These are phyloP conservation scores for Okamejei kenojei DNA, from an alignment of 2,797 vertebrate species.

Conservation along the genomic window DNA sequence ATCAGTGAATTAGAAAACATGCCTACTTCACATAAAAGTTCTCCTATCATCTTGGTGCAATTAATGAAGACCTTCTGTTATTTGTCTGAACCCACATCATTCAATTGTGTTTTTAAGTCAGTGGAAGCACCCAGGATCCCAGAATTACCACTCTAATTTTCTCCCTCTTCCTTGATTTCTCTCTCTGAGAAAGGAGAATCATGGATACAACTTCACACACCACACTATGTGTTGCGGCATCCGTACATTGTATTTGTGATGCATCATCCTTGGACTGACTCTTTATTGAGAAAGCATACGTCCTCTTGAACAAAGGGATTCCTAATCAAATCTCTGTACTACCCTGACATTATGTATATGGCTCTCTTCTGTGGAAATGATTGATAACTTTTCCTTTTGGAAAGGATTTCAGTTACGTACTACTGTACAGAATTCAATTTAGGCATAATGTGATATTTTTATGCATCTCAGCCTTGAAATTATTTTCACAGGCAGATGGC, in stretches of 20 bases:
- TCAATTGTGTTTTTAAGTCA: slow-evolving; percentile 9
- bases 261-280: neutral
- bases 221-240: neutral
- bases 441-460: neutral
- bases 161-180: neutral
- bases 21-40: slow-evolving; percentile 17
- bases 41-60: neutral
- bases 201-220: neutral
- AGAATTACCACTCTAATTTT: neutral
- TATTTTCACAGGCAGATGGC: neutral
- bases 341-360: neutral
- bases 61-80: slow-evolving; percentile 3
- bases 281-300: neutral
- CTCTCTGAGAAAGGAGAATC: neutral
- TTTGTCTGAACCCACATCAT: neutral
- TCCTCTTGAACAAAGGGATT: neutral
- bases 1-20: slow-evolving; percentile 21
- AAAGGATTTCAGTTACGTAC: neutral
- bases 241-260: neutral
- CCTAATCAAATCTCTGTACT: neutral
- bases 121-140: neutral
- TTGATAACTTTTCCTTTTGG: neutral
- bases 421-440: neutral
- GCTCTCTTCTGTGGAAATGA: neutral
- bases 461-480: neutral